A percentile compares a stretch with the other conserved stretches of the same genome.
These are phyloP conservation scores for Brassicogethes aeneus DNA, from an alignment of 2,888 invertebrate species.

Conservation along the genomic window DNA sequence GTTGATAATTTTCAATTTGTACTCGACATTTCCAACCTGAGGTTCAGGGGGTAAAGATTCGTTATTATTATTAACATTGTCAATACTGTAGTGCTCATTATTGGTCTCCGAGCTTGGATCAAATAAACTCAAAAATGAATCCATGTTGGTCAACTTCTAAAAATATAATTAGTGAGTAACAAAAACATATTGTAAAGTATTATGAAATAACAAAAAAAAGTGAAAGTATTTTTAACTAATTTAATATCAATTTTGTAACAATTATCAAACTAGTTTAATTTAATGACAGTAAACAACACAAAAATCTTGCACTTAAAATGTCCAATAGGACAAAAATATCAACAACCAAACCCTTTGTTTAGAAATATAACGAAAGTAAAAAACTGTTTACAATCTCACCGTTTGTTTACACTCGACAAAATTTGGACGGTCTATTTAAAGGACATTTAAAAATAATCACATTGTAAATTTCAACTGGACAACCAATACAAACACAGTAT, in stretches of 20 bases:
- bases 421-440: constrained; percentile 8
- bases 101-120: constrained; percentile 52
- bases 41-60: constrained; percentile 79
- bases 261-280: too few relatives aligned
- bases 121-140: constrained; percentile 74
- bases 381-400: constrained; percentile 4
- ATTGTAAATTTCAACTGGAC: background rate
- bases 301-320: constrained; percentile 4
- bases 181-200: constrained; percentile 17
- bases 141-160: constrained; percentile 57
- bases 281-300: background rate
- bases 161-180: background rate
- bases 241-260: too few relatives aligned
- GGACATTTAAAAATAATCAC: background rate
- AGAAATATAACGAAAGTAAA: too few relatives aligned
- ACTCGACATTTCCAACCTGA: constrained; percentile 91
- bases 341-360: too few relatives aligned
- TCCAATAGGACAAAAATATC: too few relatives aligned
- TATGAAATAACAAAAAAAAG: constrained; percentile 14
- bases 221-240: background rate
- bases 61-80: constrained; percentile 46
- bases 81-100: constrained; percentile 40
- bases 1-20: constrained; percentile 89
- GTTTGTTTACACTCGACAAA: constrained; percentile 11
- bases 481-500: too few relatives aligned